A percentile compares a stretch with the other conserved stretches of the same genome.
These are phyloP conservation scores for Leptinotarsa undecemlineata DNA, from an alignment of 1,140 invertebrate species.

Conservation along the genomic window DNA sequence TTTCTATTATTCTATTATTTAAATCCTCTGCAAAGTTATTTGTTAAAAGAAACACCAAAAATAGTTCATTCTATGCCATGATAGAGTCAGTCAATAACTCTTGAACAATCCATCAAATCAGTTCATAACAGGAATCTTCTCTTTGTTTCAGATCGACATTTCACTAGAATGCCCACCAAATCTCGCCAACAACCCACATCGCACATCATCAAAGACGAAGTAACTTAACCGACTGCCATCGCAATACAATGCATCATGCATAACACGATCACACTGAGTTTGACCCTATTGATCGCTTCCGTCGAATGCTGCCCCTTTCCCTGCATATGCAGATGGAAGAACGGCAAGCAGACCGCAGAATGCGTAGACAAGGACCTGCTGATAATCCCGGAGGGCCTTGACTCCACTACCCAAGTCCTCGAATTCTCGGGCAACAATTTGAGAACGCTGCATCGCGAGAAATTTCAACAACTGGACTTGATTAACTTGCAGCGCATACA, in stretches of 20 bases:
- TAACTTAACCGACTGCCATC: background rate
- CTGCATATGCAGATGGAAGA: constrained; percentile 88
- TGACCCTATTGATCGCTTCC: background rate
- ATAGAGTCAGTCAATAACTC: too few species aligned
- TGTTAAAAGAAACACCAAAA: too few species aligned
- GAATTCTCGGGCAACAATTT: constrained; percentile 82
- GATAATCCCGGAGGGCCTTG: constrained; percentile 76
- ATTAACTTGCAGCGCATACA: constrained; percentile 88
- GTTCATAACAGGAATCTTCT: background rate
- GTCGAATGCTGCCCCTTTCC: constrained; percentile 65
- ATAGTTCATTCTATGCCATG: too few species aligned
- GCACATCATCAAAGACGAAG: background rate
- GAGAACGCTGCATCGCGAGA: constrained; percentile 71
- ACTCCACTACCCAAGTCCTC: constrained; percentile 83
- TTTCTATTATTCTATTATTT: too few species aligned
- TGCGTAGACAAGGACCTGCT: constrained; percentile 74
- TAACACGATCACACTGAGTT: background rate
- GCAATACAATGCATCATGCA: constrained; percentile 14
- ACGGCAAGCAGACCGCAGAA: constrained; percentile 86
- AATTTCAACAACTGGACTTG: constrained; percentile 74
- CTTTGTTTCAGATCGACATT: background rate
- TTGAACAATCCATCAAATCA: too few species aligned
- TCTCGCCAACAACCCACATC: background rate
- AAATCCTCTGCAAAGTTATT: too few species aligned
- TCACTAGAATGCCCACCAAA: background rate